Conservation (phyloP, 2,888 invertebrate genomes). For the Cosmorhoe ocellata region DNA sequence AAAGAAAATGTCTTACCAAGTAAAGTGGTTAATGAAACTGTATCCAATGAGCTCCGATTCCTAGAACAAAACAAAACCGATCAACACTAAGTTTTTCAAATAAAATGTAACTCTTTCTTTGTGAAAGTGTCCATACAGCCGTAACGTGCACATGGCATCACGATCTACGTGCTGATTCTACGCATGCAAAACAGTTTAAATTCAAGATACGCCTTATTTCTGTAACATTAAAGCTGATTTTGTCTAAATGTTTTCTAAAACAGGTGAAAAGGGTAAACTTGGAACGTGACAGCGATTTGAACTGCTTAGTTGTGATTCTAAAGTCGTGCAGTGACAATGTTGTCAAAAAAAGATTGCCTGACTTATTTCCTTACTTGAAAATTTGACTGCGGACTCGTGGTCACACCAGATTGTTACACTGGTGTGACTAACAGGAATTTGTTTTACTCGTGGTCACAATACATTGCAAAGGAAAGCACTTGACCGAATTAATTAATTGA, state of each 20-base stretch:
- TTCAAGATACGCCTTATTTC: constrained; percentile 10
- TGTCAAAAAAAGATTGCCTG: too few relatives aligned
- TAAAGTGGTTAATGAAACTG: neutral
- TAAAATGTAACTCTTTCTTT: constrained; percentile 32
- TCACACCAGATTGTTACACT: too few relatives aligned
- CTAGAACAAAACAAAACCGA: constrained; percentile 26
- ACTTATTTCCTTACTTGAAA: too few relatives aligned
- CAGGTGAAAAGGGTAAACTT: constrained; percentile 16
- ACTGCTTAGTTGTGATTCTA: constrained; percentile 7
- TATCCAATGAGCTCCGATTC: neutral
- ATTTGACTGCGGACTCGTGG: too few relatives aligned
- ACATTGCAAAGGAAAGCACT: too few relatives aligned
- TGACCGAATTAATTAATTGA: too few relatives aligned
- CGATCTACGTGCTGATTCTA: constrained; percentile 46
- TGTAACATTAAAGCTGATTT: constrained; percentile 8
- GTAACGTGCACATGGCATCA: constrained; percentile 45
- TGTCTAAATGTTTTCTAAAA: constrained; percentile 4
- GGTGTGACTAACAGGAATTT: too few relatives aligned
- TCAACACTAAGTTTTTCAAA: neutral
- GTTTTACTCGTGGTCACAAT: too few relatives aligned
- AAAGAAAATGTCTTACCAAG: constrained; percentile 8
- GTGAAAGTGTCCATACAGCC: constrained; percentile 51
- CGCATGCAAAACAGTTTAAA: constrained; percentile 35
- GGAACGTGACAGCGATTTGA: constrained; percentile 24
- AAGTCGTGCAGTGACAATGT: neutral